phyloP scores from a whole-genome alignment of 2,113 vertebrate species.

The Clupea harengus region DNA sequence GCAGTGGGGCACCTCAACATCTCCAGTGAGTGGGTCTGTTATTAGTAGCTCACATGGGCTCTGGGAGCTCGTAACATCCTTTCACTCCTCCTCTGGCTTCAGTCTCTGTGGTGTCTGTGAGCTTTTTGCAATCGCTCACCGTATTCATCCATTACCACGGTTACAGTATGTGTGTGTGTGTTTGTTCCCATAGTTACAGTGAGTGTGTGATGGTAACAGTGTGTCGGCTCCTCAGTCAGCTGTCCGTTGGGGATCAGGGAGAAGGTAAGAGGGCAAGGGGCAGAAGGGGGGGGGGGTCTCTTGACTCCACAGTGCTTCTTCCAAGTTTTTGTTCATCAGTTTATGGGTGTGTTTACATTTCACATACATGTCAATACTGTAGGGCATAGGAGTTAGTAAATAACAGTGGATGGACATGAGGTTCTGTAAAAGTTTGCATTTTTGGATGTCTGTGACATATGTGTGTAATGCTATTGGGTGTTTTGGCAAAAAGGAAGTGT shows the following conservation, averaged over 20 bases:
- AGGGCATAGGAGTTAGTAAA: neutral
- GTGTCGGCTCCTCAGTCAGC: conserved; percentile 70
- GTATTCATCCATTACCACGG: neutral
- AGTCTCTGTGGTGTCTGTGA: neutral
- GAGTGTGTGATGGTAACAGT: conserved; percentile 49
- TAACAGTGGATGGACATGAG: conserved; percentile 15
- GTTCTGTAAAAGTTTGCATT: neutral
- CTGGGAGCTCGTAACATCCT: neutral
- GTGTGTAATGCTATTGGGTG: neutral
- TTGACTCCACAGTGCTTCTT: conserved; percentile 42
- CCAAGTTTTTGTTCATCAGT: conserved; percentile 19
- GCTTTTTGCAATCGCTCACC: neutral
- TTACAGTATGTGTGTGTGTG: neutral
- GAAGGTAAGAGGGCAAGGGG: neutral
- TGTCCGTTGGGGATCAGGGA: conserved; percentile 34
- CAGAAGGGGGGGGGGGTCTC: neutral
- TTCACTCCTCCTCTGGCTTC: neutral
- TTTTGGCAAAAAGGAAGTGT: neutral
- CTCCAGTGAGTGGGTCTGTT: conserved; percentile 5
- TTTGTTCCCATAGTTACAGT: neutral
- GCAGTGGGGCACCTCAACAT: conserved; percentile 72
- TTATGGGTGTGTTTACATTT: conserved; percentile 13
- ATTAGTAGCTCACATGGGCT: conserved; percentile 7
- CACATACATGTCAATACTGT: neutral
- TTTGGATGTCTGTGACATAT: neutral